phyloP scores from a whole-genome alignment of 2,113 vertebrate genomes.

The Sander lucioperca region DNA sequence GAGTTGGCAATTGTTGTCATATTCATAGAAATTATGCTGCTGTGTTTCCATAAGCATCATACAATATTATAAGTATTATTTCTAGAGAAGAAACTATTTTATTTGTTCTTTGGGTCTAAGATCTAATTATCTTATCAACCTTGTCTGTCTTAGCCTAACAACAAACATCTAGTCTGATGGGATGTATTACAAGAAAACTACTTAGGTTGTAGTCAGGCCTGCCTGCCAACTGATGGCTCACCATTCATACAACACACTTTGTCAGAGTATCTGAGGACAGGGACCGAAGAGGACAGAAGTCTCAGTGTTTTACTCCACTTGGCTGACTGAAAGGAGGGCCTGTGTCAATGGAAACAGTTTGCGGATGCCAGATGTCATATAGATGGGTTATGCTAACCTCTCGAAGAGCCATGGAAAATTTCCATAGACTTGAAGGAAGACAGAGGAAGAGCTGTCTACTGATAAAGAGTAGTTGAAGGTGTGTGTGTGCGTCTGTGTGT shows the following conservation, averaged over 20 bases:
- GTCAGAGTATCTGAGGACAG: constrained; percentile 26
- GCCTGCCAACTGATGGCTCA: constrained; percentile 17
- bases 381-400: constrained; percentile 74
- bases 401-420: constrained; percentile 70
- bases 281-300: constrained; percentile 31
- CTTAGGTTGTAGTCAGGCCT: constrained; percentile 3
- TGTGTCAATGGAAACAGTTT: constrained; percentile 67
- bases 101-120: not conserved
- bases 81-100: not conserved
- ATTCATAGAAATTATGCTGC: not conserved
- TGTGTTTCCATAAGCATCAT: not conserved
- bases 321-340: constrained; percentile 34
- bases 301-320: constrained; percentile 40
- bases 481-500: too few relatives aligned
- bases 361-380: constrained; percentile 70
- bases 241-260: constrained; percentile 14
- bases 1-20: not conserved
- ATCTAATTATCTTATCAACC: not conserved
- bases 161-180: not conserved
- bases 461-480: constrained; percentile 23
- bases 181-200: not conserved
- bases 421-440: constrained; percentile 49
- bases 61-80: not conserved
- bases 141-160: not conserved
- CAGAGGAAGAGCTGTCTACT: constrained; percentile 59